Evolutionary conservation across 2,888 invertebrate genomes (phyloP).

Genomic region (Tetramorium bicarinatum): DNA sequence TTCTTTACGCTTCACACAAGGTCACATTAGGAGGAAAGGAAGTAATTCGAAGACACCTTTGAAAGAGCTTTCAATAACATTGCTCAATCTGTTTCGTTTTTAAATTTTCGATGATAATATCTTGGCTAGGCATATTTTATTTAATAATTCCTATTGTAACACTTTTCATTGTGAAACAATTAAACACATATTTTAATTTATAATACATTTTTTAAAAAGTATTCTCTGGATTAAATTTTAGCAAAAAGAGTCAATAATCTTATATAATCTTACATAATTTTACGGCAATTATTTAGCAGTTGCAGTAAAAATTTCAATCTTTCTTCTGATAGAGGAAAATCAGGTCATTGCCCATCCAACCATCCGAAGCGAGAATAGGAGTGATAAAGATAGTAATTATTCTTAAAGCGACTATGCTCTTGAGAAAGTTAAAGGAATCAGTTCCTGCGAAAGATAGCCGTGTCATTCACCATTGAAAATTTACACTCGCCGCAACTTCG

Average conservation of each 20-base stretch:
- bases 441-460: background rate
- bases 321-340: background rate
- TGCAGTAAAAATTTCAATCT: background rate
- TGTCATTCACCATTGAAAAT: conserved; percentile 26
- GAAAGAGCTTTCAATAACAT: background rate
- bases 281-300: background rate
- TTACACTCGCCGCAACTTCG: conserved; percentile 51
- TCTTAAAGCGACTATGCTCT: background rate
- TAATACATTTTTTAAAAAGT: background rate
- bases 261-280: background rate
- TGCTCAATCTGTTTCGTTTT: background rate
- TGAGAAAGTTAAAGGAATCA: conserved; percentile 2
- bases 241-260: background rate
- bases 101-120: background rate
- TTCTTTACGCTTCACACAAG: conserved; percentile 53
- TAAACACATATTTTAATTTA: background rate
- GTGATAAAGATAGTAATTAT: background rate
- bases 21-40: background rate
- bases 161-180: conserved; percentile 1
- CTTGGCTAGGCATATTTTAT: background rate
- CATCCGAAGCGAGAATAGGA: background rate
- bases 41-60: background rate
- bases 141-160: background rate
- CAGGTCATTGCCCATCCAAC: conserved; percentile 9
- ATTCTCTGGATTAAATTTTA: background rate